Evolutionary conservation across 2,888 invertebrate genomes (phyloP).

Genomic region (Hypselothyrea guttata): DNA sequence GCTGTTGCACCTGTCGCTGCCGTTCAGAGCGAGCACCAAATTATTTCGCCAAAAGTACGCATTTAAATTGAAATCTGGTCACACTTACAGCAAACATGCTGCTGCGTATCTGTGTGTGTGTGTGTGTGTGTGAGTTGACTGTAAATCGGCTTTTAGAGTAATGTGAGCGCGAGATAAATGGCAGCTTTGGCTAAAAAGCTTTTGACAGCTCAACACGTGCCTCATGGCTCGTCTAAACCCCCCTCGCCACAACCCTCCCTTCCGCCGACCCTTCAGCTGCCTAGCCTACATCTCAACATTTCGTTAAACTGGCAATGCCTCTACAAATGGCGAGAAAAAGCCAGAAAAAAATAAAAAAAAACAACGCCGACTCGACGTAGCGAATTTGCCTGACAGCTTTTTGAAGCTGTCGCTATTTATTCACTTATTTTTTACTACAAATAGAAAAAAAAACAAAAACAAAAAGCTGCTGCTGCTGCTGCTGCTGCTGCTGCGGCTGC

Average conservation of each 20-base stretch:
- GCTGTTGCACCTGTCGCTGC: slow-evolving; percentile 61
- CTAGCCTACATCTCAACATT: slow-evolving; percentile 33
- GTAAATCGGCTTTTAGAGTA: slow-evolving; percentile 33
- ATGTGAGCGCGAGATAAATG: slow-evolving; percentile 39
- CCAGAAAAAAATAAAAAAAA: slow-evolving; percentile 4
- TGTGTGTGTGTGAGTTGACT: neutral
- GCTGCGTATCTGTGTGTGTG: neutral
- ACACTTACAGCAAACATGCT: slow-evolving; percentile 19
- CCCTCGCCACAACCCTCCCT: neutral
- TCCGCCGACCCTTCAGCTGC: neutral
- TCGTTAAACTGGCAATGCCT: slow-evolving; percentile 20
- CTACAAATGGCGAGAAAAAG: slow-evolving; percentile 8
- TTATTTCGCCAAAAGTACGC: slow-evolving; percentile 1
- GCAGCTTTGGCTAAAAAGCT: slow-evolving; percentile 45
- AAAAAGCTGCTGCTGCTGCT: slow-evolving; percentile 7
- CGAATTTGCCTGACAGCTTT: slow-evolving; percentile 42
- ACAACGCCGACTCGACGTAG: slow-evolving; percentile 11
- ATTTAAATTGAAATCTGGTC: slow-evolving; percentile 35
- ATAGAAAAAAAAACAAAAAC: neutral
- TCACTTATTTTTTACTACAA: neutral
- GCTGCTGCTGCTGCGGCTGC: slow-evolving; percentile 8
- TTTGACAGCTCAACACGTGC: slow-evolving; percentile 38
- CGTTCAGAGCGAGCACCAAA: slow-evolving; percentile 28
- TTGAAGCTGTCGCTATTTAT: slow-evolving; percentile 6
- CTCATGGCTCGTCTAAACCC: too few relatives aligned